These are phyloP conservation scores for Meleagris gallopavo DNA, from an alignment of 2,113 vertebrate genomes.

Conservation along the genomic window DNA sequence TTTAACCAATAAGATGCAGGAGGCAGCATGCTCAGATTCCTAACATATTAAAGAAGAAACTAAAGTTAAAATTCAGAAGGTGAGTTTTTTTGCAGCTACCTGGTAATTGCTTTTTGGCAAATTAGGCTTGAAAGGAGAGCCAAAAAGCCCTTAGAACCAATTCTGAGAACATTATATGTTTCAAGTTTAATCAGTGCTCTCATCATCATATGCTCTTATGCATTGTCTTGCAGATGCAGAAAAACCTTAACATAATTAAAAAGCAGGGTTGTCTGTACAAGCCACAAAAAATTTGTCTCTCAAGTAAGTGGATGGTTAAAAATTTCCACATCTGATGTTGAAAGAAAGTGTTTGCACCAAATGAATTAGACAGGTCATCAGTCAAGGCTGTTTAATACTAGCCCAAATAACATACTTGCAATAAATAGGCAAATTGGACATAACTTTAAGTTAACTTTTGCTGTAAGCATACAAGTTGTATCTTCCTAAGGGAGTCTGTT, in stretches of 20 bases:
- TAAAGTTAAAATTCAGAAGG: conserved; percentile 56
- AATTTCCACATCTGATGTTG: conserved; percentile 65
- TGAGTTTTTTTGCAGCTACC: not conserved
- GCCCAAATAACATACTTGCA: conserved; percentile 61
- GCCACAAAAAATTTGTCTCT: conserved; percentile 63
- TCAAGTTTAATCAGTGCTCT: conserved; percentile 54
- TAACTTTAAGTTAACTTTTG: conserved; percentile 65
- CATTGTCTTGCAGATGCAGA: conserved; percentile 15
- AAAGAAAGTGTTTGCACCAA: conserved; percentile 74
- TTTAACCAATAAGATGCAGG: conserved; percentile 48
- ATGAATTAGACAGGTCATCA: conserved; percentile 73
- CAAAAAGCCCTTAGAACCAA: conserved; percentile 68
- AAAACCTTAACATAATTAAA: conserved; percentile 58
- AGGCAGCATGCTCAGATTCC: conserved; percentile 63
- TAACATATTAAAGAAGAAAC: conserved; percentile 58
- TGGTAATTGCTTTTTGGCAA: conserved; percentile 74
- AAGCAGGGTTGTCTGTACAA: conserved; percentile 68
- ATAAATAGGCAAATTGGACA: conserved; percentile 55
- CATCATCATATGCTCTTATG: conserved; percentile 47
- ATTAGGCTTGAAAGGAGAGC: conserved; percentile 59
- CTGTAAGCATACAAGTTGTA: not conserved
- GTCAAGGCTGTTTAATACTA: conserved; percentile 76
- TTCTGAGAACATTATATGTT: conserved; percentile 67
- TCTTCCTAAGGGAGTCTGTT: conserved; percentile 44
- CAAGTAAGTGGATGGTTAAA: conserved; percentile 51